phyloP scores from a whole-genome alignment of 1,140 invertebrate genomes.

The Thaumetopoea pityocampa region DNA sequence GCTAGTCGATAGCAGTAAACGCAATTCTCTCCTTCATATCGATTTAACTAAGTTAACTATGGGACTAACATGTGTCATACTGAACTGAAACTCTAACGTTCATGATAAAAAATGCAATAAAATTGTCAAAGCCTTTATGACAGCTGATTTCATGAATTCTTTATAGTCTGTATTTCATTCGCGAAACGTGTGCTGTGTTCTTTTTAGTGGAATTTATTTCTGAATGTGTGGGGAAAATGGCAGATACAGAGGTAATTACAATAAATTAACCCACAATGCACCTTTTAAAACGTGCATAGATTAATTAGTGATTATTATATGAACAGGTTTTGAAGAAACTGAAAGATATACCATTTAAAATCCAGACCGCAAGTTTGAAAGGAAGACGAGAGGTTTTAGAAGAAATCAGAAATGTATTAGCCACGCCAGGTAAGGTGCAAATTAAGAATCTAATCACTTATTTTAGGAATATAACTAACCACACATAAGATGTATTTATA shows the following conservation, averaged over 20 bases:
- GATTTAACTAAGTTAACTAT: too few relatives aligned
- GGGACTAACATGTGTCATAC: too few relatives aligned
- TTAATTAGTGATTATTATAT: conserved; percentile 34
- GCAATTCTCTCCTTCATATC: too few relatives aligned
- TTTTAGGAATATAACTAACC: neutral
- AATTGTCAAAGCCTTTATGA: conserved; percentile 25
- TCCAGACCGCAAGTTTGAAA: conserved; percentile 86
- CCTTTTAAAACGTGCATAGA: conserved; percentile 5
- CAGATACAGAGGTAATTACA: conserved; percentile 64
- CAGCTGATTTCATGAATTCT: conserved; percentile 22
- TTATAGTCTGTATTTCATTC: conserved; percentile 23
- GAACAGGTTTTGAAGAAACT: conserved; percentile 83
- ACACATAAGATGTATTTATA: neutral
- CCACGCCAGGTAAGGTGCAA: conserved; percentile 81
- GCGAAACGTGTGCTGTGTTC: conserved; percentile 31
- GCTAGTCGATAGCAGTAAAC: too few relatives aligned
- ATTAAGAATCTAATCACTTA: neutral
- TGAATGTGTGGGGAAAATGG: conserved; percentile 64
- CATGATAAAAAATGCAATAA: too few relatives aligned
- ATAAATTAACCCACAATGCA: conserved; percentile 3
- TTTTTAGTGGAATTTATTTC: conserved; percentile 19
- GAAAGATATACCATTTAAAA: conserved; percentile 87
- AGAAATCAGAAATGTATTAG: conserved; percentile 83
- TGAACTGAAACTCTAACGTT: too few relatives aligned
- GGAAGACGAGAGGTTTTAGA: conserved; percentile 83